phyloP scores from a whole-genome alignment of 2,113 vertebrate species.

The Austrofundulus limnaeus region DNA sequence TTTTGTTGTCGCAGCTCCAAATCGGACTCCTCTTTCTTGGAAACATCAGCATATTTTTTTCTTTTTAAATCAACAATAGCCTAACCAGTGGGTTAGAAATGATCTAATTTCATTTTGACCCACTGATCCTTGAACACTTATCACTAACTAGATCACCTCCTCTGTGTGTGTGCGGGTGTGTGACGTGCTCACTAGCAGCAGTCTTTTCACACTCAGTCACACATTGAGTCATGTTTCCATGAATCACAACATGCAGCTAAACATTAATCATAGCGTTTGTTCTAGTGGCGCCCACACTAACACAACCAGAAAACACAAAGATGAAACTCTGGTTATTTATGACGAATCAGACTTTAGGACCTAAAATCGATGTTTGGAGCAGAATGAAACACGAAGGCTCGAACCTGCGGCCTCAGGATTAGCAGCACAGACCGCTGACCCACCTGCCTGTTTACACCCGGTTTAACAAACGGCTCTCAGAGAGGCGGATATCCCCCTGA shows the following conservation, averaged over 20 bases:
- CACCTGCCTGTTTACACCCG: conserved; percentile 39
- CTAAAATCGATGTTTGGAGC: no score
- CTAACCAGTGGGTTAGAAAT: conserved; percentile 26
- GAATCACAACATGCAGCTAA: conserved; percentile 56
- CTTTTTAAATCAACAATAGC: neutral
- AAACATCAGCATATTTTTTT: no score
- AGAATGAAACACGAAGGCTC: no score
- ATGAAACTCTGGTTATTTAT: conserved; percentile 28
- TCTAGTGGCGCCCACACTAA: conserved; percentile 27
- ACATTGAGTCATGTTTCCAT: conserved; percentile 54
- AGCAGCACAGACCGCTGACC: neutral
- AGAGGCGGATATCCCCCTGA: conserved; percentile 56
- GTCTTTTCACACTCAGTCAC: conserved; percentile 53
- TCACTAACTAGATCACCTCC: conserved; percentile 27
- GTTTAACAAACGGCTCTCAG: conserved; percentile 31
- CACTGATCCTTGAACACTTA: conserved; percentile 32
- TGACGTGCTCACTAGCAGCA: conserved; percentile 15
- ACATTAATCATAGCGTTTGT: conserved; percentile 47
- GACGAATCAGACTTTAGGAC: conserved; percentile 12
- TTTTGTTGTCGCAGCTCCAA: conserved; percentile 34
- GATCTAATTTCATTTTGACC: conserved; percentile 20
- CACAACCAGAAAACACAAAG: conserved; percentile 12
- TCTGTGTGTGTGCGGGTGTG: conserved; percentile 10
- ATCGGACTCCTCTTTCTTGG: conserved; percentile 26
- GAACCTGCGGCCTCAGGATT: no score